These are phyloP conservation scores for Muscicapa adusta DNA, from an alignment of 2,113 vertebrate species.

Conservation along the genomic window DNA sequence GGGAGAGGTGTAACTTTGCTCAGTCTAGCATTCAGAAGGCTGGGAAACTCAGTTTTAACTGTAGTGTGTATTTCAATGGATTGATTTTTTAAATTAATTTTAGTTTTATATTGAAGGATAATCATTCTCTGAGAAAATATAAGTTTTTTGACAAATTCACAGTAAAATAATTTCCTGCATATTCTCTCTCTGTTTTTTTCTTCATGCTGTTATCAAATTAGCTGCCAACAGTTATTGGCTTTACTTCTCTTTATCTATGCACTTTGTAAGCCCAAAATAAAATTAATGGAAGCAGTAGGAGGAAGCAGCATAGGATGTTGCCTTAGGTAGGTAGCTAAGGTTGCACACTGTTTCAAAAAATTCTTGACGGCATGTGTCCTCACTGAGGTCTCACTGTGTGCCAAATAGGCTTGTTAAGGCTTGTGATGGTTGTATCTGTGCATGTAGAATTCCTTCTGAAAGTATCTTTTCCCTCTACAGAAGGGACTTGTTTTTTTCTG, in stretches of 20 bases:
- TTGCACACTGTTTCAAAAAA: not conserved
- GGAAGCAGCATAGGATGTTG: not conserved
- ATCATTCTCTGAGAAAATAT: not conserved
- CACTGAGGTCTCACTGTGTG: not conserved
- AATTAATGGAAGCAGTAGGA: not conserved
- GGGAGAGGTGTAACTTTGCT: not conserved
- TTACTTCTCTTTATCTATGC: not conserved
- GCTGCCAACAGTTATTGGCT: not conserved
- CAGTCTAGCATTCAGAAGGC: not conserved
- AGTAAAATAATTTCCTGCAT: not conserved
- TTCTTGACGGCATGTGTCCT: not conserved
- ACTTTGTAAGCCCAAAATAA: conserved; percentile 15
- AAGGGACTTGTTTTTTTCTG: not conserved
- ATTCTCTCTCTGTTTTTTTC: not conserved
- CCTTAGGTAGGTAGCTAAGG: not conserved
- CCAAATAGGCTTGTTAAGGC: not conserved
- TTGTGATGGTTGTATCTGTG: not conserved
- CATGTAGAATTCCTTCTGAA: not conserved
- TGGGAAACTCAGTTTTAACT: not conserved
- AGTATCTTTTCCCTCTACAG: not conserved
- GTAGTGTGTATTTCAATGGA: not conserved
- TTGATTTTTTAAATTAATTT: not conserved
- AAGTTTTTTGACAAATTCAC: not conserved
- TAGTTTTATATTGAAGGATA: not conserved
- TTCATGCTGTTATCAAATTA: not conserved